phyloP scores from a whole-genome alignment of 2,113 vertebrate genomes.

The Leptocoma aspasia region DNA sequence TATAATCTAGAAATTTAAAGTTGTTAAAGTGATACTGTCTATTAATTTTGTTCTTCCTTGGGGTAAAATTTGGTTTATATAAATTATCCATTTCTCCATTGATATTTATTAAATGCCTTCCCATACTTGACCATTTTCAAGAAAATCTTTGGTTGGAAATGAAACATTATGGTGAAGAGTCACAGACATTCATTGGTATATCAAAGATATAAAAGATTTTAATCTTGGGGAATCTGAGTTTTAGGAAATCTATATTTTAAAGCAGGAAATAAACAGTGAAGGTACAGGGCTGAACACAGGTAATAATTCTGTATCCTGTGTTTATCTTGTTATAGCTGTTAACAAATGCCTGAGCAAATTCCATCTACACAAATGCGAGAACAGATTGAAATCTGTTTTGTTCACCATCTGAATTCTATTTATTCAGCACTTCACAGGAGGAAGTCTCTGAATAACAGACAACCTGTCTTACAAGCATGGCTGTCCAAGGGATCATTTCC shows the following conservation, averaged over 20 bases:
- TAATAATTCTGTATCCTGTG: neutral
- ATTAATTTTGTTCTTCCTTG: neutral
- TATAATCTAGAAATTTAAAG: neutral
- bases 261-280: neutral
- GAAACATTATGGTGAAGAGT: neutral
- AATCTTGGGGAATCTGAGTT: neutral
- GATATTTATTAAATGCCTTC: neutral
- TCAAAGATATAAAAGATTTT: neutral
- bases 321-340: neutral
- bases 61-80: neutral
- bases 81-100: neutral
- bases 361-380: neutral
- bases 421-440: neutral
- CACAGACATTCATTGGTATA: neutral
- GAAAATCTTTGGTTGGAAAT: neutral
- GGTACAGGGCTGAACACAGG: neutral
- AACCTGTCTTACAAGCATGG: neutral
- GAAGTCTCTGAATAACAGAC: neutral
- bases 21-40: neutral
- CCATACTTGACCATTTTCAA: neutral
- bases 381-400: constrained; percentile 10
- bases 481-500: neutral
- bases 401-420: neutral
- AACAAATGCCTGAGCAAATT: neutral
- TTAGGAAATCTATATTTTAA: neutral